Conservation (phyloP, 2,888 invertebrate genomes). For the Drosophila crucigera region DNA sequence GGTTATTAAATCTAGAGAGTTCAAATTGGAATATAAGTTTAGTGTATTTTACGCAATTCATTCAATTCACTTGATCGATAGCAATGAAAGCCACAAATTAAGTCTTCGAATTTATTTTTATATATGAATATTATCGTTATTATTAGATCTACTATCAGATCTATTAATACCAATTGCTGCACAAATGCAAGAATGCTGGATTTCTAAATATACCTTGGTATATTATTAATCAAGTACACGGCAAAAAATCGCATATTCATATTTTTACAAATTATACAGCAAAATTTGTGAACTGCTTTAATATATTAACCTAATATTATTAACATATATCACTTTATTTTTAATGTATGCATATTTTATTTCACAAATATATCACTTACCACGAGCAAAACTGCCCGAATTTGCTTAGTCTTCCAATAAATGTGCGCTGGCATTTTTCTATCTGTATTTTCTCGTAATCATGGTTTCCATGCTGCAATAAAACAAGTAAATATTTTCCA, state of each 20-base stretch:
- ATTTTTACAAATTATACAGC: neutral
- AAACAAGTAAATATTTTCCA: constrained; percentile 8
- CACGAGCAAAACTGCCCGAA: constrained; percentile 80
- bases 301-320: too few relatives aligned
- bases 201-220: neutral
- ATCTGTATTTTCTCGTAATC: constrained; percentile 84
- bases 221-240: neutral
- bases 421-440: constrained; percentile 82
- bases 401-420: constrained; percentile 62
- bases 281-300: neutral
- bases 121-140: neutral
- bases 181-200: neutral
- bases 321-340: neutral
- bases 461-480: constrained; percentile 60
- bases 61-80: too few relatives aligned
- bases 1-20: too few relatives aligned
- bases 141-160: neutral
- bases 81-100: too few relatives aligned
- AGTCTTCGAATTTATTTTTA: neutral
- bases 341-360: constrained; percentile 1
- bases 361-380: constrained; percentile 62
- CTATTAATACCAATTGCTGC: neutral
- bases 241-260: neutral
- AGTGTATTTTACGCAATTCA: too few relatives aligned
- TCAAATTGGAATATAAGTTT: too few relatives aligned